Percentiles rank a stretch among this genome's conserved stretches.
phyloP scores from a whole-genome alignment of 2,888 invertebrate species.

The Muschampia plurimacula region DNA sequence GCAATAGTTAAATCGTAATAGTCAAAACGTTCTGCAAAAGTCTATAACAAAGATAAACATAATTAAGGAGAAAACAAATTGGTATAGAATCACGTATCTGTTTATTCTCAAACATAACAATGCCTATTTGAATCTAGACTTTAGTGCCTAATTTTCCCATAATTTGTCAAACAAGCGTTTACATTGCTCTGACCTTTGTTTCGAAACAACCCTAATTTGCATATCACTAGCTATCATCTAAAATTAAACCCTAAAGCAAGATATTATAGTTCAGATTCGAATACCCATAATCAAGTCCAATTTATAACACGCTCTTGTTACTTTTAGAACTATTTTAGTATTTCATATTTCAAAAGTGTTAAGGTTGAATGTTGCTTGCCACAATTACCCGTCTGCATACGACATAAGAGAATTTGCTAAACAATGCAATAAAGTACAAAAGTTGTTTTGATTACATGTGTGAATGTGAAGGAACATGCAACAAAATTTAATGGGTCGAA shows the following conservation, averaged over 20 bases:
- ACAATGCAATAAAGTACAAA: not conserved
- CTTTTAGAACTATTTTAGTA: not conserved
- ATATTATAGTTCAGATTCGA: not conserved
- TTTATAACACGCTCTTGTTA: not conserved
- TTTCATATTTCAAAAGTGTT: not conserved
- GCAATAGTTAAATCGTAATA: too few relatives aligned
- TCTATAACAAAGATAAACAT: too few relatives aligned
- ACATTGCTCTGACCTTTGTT: conserved; percentile 10
- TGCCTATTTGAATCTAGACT: not conserved
- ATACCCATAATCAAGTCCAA: not conserved
- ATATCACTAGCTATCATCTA: not conserved
- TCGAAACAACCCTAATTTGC: conserved; percentile 10
- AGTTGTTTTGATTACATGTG: conserved; percentile 1
- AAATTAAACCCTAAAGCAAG: not conserved
- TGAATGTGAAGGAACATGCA: conserved; percentile 3
- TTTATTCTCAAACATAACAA: not conserved
- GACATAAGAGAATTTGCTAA: not conserved
- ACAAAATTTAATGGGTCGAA: not conserved
- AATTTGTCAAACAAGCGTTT: conserved; percentile 24
- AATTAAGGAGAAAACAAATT: too few relatives aligned
- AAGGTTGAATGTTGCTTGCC: not conserved
- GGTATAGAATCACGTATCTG: too few relatives aligned
- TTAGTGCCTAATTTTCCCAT: not conserved
- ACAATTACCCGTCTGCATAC: not conserved
- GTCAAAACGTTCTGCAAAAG: too few relatives aligned